Base-by-base conservation (phyloP, 1,140 invertebrate species). In the Ceratina australensis region DNA sequence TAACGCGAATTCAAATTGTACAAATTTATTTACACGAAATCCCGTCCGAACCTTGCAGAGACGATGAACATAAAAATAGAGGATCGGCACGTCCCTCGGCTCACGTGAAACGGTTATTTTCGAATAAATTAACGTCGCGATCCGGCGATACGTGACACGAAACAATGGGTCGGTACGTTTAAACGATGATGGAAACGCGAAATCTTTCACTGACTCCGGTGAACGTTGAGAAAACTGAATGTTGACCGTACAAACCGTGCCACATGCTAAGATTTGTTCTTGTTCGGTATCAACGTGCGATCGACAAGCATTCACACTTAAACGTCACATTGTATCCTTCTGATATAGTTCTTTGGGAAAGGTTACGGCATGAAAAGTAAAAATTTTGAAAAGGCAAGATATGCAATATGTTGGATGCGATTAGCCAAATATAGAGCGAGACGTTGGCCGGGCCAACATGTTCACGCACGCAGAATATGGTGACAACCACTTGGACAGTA, bases 341-440 rank as follows among this genome's bases (percentile, higher is more conserved):
- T 80, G 75, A 80, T 76, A 76, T 67, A 79, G 69, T 57, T 72
- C 64, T 64, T 79, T 72, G 81, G 78, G n/a, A 69, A 80, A 68
- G 73, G 64, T 72, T 79, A 79, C 83, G 81, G 76, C 68, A 66
- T 82, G 76, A 81, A 85, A 88, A 86, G 57, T 82, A 80, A 84
- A 81, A 83, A 85, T 86, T 86, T 80, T 81, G 72, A 85, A 86
- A 79, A 79, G 82, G 67, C 78, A 88, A 88, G 80, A 86, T 87
- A 87, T 90, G 90, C 90, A 92, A 91, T 92, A 91, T 92, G 91
- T 91, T 91, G 87, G 87, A 85, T 82, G 78, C 83, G 86, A 89
- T 90, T 91, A 84, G 90, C 90, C 90, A 92, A 91, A 91, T 91
- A 91, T 91, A 91, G 90, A 90, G 90, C 87, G 90, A 88, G 87